These are phyloP conservation scores for Rhyacichthys aspro DNA, from an alignment of 2,797 vertebrate genomes.

Conservation along the genomic window DNA sequence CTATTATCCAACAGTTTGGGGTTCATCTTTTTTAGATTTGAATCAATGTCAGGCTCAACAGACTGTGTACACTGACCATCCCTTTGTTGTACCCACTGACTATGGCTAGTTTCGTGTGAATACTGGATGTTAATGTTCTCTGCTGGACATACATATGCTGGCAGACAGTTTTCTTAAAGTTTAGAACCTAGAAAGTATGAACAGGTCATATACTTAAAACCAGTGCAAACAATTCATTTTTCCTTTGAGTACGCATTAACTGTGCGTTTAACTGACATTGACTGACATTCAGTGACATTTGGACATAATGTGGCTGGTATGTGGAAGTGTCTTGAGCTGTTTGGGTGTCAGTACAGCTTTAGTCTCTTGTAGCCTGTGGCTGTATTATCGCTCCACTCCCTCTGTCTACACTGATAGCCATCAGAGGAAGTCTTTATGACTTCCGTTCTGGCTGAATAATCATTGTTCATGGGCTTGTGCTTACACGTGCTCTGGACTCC, in stretches of 20 bases:
- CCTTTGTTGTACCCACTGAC: constrained; percentile 7
- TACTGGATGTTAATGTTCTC: neutral
- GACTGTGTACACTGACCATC: neutral
- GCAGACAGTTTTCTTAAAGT: neutral
- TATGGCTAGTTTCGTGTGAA: neutral
- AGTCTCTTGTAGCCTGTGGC: constrained; percentile 40
- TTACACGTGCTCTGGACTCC: constrained; percentile 8
- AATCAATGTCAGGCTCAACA: neutral
- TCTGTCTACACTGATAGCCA: constrained; percentile 62
- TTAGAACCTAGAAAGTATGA: neutral
- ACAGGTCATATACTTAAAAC: neutral
- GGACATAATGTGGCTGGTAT: constrained; percentile 34
- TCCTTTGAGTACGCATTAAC: constrained; percentile 13
- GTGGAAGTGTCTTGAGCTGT: constrained; percentile 33
- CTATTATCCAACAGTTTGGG: constrained; percentile 8
- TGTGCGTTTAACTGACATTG: constrained; percentile 18
- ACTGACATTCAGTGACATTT: constrained; percentile 48
- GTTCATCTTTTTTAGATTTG: constrained; percentile 12
- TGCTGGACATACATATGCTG: neutral
- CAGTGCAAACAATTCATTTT: neutral
- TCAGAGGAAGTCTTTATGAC: constrained; percentile 76
- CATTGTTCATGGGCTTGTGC: constrained; percentile 46
- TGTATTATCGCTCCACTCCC: constrained; percentile 51
- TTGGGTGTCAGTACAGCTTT: constrained; percentile 40
- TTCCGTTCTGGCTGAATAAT: constrained; percentile 78